phyloP scores from a whole-genome alignment of 2,888 invertebrate genomes.

The Nowickia ferox region DNA sequence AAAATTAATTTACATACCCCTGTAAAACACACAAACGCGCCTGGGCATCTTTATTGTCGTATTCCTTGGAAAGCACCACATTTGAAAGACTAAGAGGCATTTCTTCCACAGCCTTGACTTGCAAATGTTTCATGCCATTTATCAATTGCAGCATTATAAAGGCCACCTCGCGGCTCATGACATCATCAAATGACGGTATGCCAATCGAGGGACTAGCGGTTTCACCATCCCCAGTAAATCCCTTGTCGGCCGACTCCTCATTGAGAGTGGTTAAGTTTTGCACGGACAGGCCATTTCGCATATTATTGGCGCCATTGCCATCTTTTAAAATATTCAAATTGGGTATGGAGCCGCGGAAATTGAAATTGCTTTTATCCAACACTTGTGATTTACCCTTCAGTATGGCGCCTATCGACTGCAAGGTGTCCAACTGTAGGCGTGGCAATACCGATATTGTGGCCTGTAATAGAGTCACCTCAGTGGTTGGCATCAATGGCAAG shows the following conservation, averaged over 20 bases:
- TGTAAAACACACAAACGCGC: slow-evolving; percentile 90
- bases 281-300: slow-evolving; percentile 84
- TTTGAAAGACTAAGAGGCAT: slow-evolving; percentile 88
- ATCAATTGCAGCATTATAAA: slow-evolving; percentile 92
- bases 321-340: slow-evolving; percentile 81
- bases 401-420: slow-evolving; percentile 88
- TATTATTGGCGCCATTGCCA: slow-evolving; percentile 70
- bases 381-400: slow-evolving; percentile 85
- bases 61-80: slow-evolving; percentile 88
- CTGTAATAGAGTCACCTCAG: slow-evolving; percentile 87
- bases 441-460: slow-evolving; percentile 91
- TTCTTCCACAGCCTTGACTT: slow-evolving; percentile 92
- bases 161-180: slow-evolving; percentile 87
- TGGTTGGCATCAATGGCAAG: slow-evolving; percentile 85
- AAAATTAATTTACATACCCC: slow-evolving; percentile 85
- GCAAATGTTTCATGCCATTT: slow-evolving; percentile 91
- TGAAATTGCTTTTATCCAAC: slow-evolving; percentile 82
- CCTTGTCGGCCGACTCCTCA: slow-evolving; percentile 76
- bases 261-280: slow-evolving; percentile 82
- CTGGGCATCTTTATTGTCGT: slow-evolving; percentile 85
- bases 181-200: slow-evolving; percentile 83
- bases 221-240: slow-evolving; percentile 34
- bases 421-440: slow-evolving; percentile 89
- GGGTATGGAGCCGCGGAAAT: slow-evolving; percentile 83
- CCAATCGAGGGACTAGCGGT: slow-evolving; percentile 70